Conservation (phyloP, 2,888 invertebrate genomes). For the Penaeus monodon region DNA sequence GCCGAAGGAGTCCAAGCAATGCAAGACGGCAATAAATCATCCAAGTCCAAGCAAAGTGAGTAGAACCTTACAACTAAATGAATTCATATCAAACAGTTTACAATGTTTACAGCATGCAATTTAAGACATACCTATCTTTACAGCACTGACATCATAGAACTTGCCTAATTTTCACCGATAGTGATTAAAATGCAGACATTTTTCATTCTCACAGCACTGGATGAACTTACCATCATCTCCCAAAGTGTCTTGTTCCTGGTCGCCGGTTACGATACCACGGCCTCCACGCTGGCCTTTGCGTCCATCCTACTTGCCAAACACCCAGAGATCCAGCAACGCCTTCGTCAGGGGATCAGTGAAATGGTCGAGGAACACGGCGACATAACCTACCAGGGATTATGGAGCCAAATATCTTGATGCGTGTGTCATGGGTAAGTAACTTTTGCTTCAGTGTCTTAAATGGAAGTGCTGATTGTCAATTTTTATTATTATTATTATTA, state of each 20-base stretch:
- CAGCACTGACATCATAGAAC: too few species aligned
- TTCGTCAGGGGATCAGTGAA: conserved; percentile 31
- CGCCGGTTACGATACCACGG: conserved; percentile 43
- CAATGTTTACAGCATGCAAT: too few species aligned
- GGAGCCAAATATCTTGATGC: conserved; percentile 41
- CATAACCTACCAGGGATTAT: conserved; percentile 34
- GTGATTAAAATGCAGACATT: too few species aligned
- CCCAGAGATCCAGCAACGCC: conserved; percentile 38
- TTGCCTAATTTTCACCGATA: too few species aligned
- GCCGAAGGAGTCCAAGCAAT: neutral
- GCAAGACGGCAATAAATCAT: neutral
- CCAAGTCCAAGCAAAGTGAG: neutral
- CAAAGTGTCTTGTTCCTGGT: conserved; percentile 39
- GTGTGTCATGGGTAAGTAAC: conserved; percentile 25
- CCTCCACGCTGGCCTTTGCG: conserved; percentile 34
- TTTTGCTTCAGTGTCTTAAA: too few species aligned
- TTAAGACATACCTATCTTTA: too few species aligned
- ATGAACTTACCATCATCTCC: conserved; percentile 12
- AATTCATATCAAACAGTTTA: too few species aligned
- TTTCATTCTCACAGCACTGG: conserved; percentile 7
- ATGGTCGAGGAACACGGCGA: conserved; percentile 17
- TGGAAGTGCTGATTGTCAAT: too few species aligned
- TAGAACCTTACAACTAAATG: too few species aligned
- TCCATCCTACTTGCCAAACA: conserved; percentile 45
- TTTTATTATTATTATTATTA: too few species aligned